Conservation (phyloP, 2,888 invertebrate species). For the Ernsta delagoae region DNA sequence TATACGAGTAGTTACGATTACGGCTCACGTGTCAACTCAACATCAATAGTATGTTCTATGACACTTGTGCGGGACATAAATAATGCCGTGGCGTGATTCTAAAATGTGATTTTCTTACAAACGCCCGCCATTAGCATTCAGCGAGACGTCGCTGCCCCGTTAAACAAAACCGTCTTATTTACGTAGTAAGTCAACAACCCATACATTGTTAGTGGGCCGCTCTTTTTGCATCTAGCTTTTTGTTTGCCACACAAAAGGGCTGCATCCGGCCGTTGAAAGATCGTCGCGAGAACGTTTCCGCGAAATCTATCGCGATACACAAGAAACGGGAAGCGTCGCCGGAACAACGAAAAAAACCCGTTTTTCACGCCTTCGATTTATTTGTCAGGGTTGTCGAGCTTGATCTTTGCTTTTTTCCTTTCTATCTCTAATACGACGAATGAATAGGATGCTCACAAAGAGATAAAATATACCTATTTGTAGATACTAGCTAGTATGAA, state of each 20-base stretch:
- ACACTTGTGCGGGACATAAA: constrained; percentile 50
- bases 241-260: constrained; percentile 76
- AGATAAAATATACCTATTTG: background rate
- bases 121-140: constrained; percentile 57
- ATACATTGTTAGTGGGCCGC: constrained; percentile 52
- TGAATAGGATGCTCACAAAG: background rate
- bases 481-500: too few species aligned
- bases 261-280: constrained; percentile 74
- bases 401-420: background rate
- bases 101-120: constrained; percentile 58
- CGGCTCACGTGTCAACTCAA: constrained; percentile 21
- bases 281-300: constrained; percentile 69
- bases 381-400: constrained; percentile 24
- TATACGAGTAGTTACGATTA: too few species aligned
- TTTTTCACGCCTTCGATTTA: constrained; percentile 57
- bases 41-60: constrained; percentile 29
- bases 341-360: constrained; percentile 73
- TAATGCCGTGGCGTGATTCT: constrained; percentile 52
- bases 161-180: too few species aligned
- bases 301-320: constrained; percentile 78
- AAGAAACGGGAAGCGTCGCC: constrained; percentile 82
- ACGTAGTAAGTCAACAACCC: constrained; percentile 70
- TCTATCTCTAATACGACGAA: background rate
- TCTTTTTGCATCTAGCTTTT: constrained; percentile 59
- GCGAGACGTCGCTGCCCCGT: constrained; percentile 51